A percentile compares a stretch with the other conserved stretches of the same genome.
Conservation (phyloP, 2,113 vertebrate genomes). For the Menidia beryllina region DNA sequence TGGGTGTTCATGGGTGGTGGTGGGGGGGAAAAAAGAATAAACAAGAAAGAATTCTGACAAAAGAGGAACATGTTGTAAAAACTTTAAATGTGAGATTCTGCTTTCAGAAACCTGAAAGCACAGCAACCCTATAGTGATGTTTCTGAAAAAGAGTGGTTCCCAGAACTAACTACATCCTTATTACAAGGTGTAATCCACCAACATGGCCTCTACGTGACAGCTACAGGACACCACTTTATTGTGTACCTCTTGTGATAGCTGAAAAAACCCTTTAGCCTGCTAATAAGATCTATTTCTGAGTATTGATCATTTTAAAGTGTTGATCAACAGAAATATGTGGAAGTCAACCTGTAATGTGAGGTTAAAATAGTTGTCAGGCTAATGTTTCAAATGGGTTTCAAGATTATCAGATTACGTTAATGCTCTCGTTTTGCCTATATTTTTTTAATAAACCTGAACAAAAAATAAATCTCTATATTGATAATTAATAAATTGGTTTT, state of each 20-base stretch:
- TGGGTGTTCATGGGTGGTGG: not conserved
- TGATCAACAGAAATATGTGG: not conserved
- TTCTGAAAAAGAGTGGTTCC: not conserved
- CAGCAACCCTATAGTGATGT: not conserved
- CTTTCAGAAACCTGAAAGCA: not conserved
- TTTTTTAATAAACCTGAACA: no score
- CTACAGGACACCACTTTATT: no score
- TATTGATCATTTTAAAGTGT: not conserved
- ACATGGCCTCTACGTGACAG: no score
- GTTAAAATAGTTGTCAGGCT: no score
- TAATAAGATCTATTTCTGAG: not conserved
- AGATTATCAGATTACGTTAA: no score
- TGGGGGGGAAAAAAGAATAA: not conserved
- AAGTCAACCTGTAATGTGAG: not conserved
- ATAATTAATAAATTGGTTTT: no score
- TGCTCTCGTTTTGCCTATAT: no score
- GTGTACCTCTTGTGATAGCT: no score
- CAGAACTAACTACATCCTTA: not conserved
- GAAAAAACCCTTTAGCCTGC: not conserved
- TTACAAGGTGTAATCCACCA: not conserved
- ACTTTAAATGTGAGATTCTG: not conserved
- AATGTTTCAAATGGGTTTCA: no score
- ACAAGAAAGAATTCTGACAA: not conserved
- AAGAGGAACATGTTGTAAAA: no score
- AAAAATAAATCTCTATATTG: no score